Conservation (phyloP, 1,140 invertebrate genomes). For the Listronotus oregonensis region DNA sequence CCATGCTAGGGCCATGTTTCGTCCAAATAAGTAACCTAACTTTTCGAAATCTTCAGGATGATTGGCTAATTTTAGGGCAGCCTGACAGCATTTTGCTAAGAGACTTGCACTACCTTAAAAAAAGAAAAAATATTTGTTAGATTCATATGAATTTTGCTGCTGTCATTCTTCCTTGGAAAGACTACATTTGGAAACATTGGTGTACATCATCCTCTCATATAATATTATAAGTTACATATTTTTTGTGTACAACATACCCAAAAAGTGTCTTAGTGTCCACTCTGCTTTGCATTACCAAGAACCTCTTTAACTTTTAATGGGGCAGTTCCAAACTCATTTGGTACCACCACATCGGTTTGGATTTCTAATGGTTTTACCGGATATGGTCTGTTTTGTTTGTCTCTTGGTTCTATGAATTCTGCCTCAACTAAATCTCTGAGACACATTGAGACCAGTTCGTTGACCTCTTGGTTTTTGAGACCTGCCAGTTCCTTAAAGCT, state of each 20-base stretch:
- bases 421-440: slow-evolving; percentile 84
- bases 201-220: too few species aligned
- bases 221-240: too few species aligned
- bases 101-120: slow-evolving; percentile 28
- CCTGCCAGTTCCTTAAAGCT: slow-evolving; percentile 84
- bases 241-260: slow-evolving; percentile 58
- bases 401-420: slow-evolving; percentile 83
- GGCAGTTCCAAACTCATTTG: slow-evolving; percentile 39
- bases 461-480: slow-evolving; percentile 76
- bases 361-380: slow-evolving; percentile 64
- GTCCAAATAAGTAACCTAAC: slow-evolving; percentile 85
- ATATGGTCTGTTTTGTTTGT: slow-evolving; percentile 74
- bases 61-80: slow-evolving; percentile 79
- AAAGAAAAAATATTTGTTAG: neutral
- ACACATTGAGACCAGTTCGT: slow-evolving; percentile 85
- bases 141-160: too few species aligned
- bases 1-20: slow-evolving; percentile 86
- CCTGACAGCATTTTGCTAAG: slow-evolving; percentile 73
- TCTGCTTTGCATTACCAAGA: slow-evolving; percentile 62
- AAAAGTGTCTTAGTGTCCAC: slow-evolving; percentile 86
- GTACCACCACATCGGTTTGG: slow-evolving; percentile 36
- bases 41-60: slow-evolving; percentile 72
- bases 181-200: too few species aligned
- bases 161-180: too few species aligned
- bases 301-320: slow-evolving; percentile 44